Base-by-base conservation (phyloP, 2,888 invertebrate species). In the Sesamia inferens region DNA sequence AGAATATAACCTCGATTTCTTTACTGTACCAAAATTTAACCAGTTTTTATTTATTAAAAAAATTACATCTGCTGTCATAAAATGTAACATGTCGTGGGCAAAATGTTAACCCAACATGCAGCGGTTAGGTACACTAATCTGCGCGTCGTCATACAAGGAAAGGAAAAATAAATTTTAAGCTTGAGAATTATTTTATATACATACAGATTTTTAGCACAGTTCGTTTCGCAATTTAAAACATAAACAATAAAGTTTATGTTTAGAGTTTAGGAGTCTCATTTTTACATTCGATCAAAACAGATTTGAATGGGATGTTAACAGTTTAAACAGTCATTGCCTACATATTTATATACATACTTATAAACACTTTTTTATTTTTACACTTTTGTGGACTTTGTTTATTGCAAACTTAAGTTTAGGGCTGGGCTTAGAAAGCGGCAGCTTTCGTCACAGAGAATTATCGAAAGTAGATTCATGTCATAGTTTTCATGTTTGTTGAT, bases 131-230 rank as follows among this genome's bases (percentile, higher is more conserved):
- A 62, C 44, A 48, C 54, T 64, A 78, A 67, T 54, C 16, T 13
- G 54, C 31, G 58, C 13, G 42, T 55, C 14, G 24, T 22, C 39
- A 59, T 31, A 44, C 19, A 65, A 74, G 74, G 61, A 77, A 76
- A 76, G n/a, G 0, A 61, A 58, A 69, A 42, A 19, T 3, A 13
- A 13, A 7, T 13, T 5, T 2, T 55, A 5, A 22, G n/a, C 42
- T 42, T 55, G 24, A 19, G 39, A 4, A 31, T 16, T 68, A 24
- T 51, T 42, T 48, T 31, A 31, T 31, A 31, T 3, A 42, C 48
- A 48, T 57, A 57, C 7, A 19, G 2, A 19, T 24, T 66, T 76
- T 47, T 16, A 2, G 10, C 13, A 64, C 11, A 44, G 59, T 22
- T 39, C 8, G 14, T 24, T 16, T 54, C 24, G 14, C 3, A 19